A percentile compares a stretch with the other conserved stretches of the same genome.
These are phyloP conservation scores for Eretmochelys imbricata DNA, from an alignment of 2,113 vertebrate species.

Conservation along the genomic window DNA sequence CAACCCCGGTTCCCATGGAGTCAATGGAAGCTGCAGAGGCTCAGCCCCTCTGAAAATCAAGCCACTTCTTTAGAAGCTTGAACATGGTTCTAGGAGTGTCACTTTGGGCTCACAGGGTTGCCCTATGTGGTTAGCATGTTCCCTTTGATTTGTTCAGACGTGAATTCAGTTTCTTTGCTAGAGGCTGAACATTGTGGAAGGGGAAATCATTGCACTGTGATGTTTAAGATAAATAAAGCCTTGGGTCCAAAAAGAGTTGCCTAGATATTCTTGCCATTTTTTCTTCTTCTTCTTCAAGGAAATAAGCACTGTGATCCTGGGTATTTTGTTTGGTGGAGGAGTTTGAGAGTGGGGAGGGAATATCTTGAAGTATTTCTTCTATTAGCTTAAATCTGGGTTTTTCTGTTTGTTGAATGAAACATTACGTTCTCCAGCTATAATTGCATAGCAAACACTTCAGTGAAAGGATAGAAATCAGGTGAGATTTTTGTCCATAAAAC, in stretches of 20 bases:
- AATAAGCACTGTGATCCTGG: neutral
- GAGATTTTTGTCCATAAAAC: neutral
- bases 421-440: neutral
- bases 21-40: neutral
- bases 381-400: slow-evolving; percentile 11
- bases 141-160: neutral
- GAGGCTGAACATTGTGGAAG: neutral
- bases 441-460: slow-evolving; percentile 7
- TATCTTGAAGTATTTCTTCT: slow-evolving; percentile 21
- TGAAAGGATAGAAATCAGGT: slow-evolving; percentile 24
- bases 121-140: accelerated
- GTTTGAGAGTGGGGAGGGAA: neutral
- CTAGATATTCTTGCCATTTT: neutral
- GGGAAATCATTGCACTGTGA: neutral
- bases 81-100: accelerated
- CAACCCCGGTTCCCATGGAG: neutral
- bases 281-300: neutral
- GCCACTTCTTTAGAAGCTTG: neutral
- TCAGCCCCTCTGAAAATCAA: neutral
- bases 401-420: neutral
- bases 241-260: neutral
- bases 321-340: slow-evolving; percentile 34
- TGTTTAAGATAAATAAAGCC: neutral
- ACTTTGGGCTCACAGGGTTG: neutral
- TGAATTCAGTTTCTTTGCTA: neutral